Evolutionary conservation across 2,888 invertebrate species (phyloP).

Genomic region (Eristalinus sepulchralis): DNA sequence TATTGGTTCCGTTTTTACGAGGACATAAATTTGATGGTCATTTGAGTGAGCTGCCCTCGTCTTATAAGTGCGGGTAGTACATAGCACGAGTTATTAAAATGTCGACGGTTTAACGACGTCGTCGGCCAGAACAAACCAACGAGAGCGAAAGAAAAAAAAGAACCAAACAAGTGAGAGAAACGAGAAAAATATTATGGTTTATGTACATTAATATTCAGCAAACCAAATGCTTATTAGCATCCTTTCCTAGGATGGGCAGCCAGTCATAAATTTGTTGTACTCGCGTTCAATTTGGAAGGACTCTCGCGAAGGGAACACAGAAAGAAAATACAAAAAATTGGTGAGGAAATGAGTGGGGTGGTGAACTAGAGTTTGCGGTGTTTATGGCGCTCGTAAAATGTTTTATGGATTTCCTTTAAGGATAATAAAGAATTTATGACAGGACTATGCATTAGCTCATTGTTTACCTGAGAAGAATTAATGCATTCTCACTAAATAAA

Average conservation of each 20-base stretch:
- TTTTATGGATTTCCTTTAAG: slow-evolving; percentile 69
- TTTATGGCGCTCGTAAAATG: slow-evolving; percentile 67
- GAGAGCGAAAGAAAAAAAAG: slow-evolving; percentile 1
- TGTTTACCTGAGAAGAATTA: slow-evolving; percentile 70
- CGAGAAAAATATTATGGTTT: slow-evolving; percentile 62
- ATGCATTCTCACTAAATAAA: slow-evolving; percentile 59
- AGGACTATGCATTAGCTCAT: slow-evolving; percentile 66
- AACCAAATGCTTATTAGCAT: slow-evolving; percentile 70
- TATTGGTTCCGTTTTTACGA: slow-evolving; percentile 68
- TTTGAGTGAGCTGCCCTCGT: slow-evolving; percentile 59
- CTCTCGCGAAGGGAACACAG: slow-evolving; percentile 8
- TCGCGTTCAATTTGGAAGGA: slow-evolving; percentile 46
- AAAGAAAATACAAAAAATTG: not conserved
- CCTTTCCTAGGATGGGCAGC: slow-evolving; percentile 53
- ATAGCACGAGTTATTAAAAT: slow-evolving; percentile 66
- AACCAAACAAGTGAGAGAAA: slow-evolving; percentile 1
- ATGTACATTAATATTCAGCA: slow-evolving; percentile 70
- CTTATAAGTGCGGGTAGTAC: slow-evolving; percentile 57
- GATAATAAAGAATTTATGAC: slow-evolving; percentile 70
- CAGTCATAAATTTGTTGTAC: slow-evolving; percentile 59
- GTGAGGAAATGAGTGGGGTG: slow-evolving; percentile 15
- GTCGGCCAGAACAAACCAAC: slow-evolving; percentile 40
- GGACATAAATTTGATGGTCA: slow-evolving; percentile 66
- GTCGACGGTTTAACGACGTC: slow-evolving; percentile 60
- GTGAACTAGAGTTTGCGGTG: slow-evolving; percentile 26